A percentile compares a stretch with the other conserved stretches of the same genome.
Conservation (phyloP, 2,888 invertebrate genomes). For the Trichopria drosophilae region DNA sequence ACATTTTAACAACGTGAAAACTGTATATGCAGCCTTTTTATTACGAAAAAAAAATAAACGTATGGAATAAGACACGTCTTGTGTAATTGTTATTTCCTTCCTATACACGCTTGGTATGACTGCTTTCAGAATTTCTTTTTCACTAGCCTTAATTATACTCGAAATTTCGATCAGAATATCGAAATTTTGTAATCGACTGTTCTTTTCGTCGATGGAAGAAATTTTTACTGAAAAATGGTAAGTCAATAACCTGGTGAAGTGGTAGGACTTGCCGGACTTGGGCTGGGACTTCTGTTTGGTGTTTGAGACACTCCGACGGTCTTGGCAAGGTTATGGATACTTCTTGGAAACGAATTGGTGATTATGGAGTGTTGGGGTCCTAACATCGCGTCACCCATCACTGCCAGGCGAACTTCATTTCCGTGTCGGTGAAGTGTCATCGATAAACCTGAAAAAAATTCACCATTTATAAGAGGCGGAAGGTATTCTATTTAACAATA, state of each 20-base stretch:
- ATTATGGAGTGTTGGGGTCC: conserved; percentile 65
- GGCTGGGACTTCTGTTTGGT: conserved; percentile 36
- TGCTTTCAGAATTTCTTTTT: too few species aligned
- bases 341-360: conserved; percentile 48
- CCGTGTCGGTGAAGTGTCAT: conserved; percentile 72
- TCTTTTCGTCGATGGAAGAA: too few species aligned
- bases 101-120: not conserved
- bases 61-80: too few species aligned
- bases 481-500: too few species aligned
- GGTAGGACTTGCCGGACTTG: conserved; percentile 43
- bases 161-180: too few species aligned
- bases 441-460: conserved; percentile 67
- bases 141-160: too few species aligned
- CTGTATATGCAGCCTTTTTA: not conserved
- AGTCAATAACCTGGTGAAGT: conserved; percentile 48
- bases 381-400: conserved; percentile 74
- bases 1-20: conserved; percentile 5
- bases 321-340: conserved; percentile 46
- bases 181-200: too few species aligned
- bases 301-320: conserved; percentile 44
- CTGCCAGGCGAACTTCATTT: conserved; percentile 67
- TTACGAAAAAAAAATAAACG: too few species aligned
- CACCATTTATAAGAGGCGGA: not conserved
- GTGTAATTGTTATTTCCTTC: too few species aligned
- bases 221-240: not conserved